Percentiles rank a stretch among this genome's conserved stretches.
These are phyloP conservation scores for Pogoniulus pusillus DNA, from an alignment of 2,797 vertebrate species.

Conservation along the genomic window DNA sequence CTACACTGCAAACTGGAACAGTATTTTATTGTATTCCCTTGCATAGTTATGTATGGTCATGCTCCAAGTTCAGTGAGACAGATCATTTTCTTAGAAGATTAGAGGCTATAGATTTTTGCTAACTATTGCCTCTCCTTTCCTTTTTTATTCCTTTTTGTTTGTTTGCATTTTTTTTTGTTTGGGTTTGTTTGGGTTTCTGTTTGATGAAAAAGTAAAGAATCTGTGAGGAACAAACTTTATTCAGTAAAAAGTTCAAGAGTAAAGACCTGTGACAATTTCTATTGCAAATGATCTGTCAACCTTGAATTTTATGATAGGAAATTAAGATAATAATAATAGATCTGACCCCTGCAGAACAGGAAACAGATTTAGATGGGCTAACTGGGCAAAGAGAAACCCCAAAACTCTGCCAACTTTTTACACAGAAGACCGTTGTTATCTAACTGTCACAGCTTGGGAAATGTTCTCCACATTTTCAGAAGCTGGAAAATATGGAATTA, in stretches of 20 bases:
- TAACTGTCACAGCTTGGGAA: background rate
- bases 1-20: background rate
- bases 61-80: background rate
- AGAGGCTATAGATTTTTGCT: background rate
- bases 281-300: background rate
- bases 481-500: background rate
- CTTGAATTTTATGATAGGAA: background rate
- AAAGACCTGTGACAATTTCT: background rate
- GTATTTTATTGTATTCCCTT: background rate
- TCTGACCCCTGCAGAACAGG: background rate
- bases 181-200: background rate
- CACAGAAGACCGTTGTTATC: background rate
- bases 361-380: background rate
- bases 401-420: background rate
- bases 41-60: background rate
- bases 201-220: background rate
- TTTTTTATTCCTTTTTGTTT: background rate
- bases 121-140: background rate
- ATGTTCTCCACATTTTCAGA: background rate
- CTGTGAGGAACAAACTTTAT: background rate
- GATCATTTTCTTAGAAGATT: background rate
- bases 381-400: background rate
- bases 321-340: background rate
- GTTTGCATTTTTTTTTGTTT: too few relatives aligned
- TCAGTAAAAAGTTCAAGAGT: background rate